A percentile compares a stretch with the other conserved stretches of the same genome.
Evolutionary conservation across 2,797 vertebrate genomes (phyloP).

Genomic region (Craterocephalus amniculus): DNA sequence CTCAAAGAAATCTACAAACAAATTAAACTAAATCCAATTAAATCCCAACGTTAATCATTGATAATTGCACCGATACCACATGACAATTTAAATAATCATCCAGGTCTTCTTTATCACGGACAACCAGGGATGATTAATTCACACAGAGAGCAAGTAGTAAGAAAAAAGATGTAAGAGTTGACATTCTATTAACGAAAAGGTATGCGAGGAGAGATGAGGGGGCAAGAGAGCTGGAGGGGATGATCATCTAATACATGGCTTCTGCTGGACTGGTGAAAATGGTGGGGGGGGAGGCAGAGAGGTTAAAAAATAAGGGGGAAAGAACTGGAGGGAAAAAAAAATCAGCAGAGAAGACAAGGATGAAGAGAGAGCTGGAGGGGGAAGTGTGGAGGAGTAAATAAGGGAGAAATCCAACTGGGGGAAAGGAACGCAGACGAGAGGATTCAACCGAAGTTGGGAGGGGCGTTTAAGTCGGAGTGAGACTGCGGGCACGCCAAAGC

Average conservation of each 20-base stretch:
- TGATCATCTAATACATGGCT: slow-evolving; percentile 57
- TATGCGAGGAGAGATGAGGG: slow-evolving; percentile 44
- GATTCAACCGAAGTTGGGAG: slow-evolving; percentile 54
- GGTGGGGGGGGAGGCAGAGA: slow-evolving; percentile 17
- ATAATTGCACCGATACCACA: slow-evolving; percentile 1
- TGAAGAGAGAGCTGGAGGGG: slow-evolving; percentile 63
- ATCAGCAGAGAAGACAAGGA: slow-evolving; percentile 51
- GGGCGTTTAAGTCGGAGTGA: slow-evolving; percentile 30
- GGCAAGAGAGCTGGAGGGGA: slow-evolving; percentile 46
- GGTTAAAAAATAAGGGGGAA: slow-evolving; percentile 20
- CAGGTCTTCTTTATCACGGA: background rate
- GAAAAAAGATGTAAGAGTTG: slow-evolving; percentile 48
- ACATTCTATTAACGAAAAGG: slow-evolving; percentile 58
- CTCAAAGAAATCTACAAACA: slow-evolving; percentile 4
- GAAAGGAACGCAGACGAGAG: slow-evolving; percentile 47
- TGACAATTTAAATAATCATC: slow-evolving; percentile 28
- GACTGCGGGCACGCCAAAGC: background rate
- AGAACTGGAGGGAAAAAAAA: slow-evolving; percentile 27
- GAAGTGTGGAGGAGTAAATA: slow-evolving; percentile 72
- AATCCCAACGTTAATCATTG: background rate
- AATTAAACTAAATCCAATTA: background rate
- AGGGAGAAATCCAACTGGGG: slow-evolving; percentile 66
- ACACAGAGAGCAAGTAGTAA: slow-evolving; percentile 37
- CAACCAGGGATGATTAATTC: slow-evolving; percentile 45
- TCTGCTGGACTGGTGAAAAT: slow-evolving; percentile 47